These are phyloP conservation scores for Polydesmus complanatus DNA, from an alignment of 2,888 invertebrate genomes.

Conservation along the genomic window DNA sequence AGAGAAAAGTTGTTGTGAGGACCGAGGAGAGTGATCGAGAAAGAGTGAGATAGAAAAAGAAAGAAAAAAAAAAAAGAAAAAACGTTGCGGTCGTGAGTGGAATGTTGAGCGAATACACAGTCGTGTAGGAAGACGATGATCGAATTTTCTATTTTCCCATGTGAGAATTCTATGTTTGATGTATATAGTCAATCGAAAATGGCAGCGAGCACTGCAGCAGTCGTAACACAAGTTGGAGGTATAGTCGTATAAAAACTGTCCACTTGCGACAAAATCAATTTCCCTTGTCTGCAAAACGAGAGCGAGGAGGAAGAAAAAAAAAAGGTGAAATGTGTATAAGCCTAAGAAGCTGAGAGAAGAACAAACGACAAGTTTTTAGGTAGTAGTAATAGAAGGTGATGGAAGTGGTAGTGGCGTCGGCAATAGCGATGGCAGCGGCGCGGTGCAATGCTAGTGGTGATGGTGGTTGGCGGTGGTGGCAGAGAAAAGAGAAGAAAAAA, in stretches of 20 bases:
- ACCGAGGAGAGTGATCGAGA: neutral
- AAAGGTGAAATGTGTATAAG: too few species aligned
- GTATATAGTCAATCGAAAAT: neutral
- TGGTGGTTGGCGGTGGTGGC: too few species aligned
- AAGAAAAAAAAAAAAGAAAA: too few species aligned
- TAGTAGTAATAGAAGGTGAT: neutral
- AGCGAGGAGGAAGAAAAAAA: neutral
- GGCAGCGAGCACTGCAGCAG: neutral
- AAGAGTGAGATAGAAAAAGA: neutral
- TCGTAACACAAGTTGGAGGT: neutral
- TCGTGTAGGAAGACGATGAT: neutral
- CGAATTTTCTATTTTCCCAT: neutral
- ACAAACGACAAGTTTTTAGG: too few species aligned
- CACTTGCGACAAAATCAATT: neutral
- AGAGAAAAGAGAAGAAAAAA: too few species aligned
- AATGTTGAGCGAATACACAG: neutral
- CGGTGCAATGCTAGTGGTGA: neutral
- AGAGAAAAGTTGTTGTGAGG: neutral
- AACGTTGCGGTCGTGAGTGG: neutral
- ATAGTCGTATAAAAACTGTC: neutral
- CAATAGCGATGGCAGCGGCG: neutral
- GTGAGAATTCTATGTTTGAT: neutral
- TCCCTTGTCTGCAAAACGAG: neutral
- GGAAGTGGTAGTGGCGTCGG: neutral
- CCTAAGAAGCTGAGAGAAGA: too few species aligned